Evolutionary conservation across 2,113 vertebrate species (phyloP).

Genomic region (Apistogramma diplotaenia): DNA sequence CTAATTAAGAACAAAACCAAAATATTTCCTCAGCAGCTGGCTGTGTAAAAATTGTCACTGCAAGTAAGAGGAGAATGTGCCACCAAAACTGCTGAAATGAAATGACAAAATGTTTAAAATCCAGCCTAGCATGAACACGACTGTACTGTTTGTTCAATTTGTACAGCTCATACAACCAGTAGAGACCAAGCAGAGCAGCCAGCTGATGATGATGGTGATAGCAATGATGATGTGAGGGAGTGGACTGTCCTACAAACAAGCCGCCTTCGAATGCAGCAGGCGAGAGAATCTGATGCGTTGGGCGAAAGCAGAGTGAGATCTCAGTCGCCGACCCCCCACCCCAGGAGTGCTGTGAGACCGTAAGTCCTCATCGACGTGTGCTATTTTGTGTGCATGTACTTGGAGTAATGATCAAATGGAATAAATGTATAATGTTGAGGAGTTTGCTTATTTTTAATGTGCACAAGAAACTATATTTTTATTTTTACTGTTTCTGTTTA

Average conservation of each 20-base stretch:
- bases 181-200: background rate
- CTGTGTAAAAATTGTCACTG: too few relatives aligned
- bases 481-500: background rate
- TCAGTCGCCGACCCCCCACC: conserved; percentile 1
- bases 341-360: conserved; percentile 10
- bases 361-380: conserved; percentile 8
- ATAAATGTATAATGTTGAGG: accelerated
- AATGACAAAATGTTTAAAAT: background rate
- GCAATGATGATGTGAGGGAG: background rate
- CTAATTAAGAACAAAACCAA: too few relatives aligned
- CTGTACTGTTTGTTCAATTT: background rate
- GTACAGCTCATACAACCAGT: background rate
- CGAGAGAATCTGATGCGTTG: background rate
- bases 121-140: background rate
- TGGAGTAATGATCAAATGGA: background rate
- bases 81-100: background rate
- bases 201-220: background rate
- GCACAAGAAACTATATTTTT: background rate
- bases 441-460: background rate
- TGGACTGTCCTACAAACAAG: conserved; percentile 17
- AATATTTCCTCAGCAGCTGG: too few relatives aligned
- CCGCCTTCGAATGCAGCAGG: conserved; percentile 10
- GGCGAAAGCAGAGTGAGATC: background rate
- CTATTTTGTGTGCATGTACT: background rate
- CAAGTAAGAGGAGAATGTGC: background rate